A percentile compares a stretch with the other conserved stretches of the same genome.
These are phyloP conservation scores for Torymus auratus DNA, from an alignment of 2,888 invertebrate genomes.

Conservation along the genomic window DNA sequence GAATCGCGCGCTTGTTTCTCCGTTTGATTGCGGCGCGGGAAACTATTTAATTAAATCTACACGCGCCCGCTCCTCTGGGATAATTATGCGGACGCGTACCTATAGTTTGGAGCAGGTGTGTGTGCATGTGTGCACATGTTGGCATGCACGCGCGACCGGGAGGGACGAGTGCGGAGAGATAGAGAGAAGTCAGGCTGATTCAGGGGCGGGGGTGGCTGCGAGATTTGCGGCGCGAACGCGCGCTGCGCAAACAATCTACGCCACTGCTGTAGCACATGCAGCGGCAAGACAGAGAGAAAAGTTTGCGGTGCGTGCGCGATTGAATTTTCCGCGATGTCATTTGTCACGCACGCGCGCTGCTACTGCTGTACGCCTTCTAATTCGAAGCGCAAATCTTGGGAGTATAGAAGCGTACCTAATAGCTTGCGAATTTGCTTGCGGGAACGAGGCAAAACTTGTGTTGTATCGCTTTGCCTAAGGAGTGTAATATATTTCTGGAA, in stretches of 20 bases:
- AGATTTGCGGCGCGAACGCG: no score
- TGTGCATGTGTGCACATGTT: no score
- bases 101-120: no score
- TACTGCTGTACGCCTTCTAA: conserved; percentile 7
- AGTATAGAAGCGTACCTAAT: background rate
- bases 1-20: no score
- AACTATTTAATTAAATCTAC: conserved; percentile 54
- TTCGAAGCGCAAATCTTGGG: conserved; percentile 5
- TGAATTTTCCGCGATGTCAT: background rate
- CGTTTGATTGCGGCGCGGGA: conserved; percentile 16
- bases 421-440: no score
- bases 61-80: conserved; percentile 12
- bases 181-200: background rate
- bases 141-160: background rate
- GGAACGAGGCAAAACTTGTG: no score
- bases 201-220: no score
- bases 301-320: conserved; percentile 1
- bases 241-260: no score
- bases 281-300: background rate
- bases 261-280: no score
- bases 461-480: no score
- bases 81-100: conserved; percentile 49
- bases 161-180: background rate
- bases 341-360: background rate
- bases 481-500: no score